Evolutionary conservation across 2,797 vertebrate genomes (phyloP), one percentile per base, ranked within the genome.

Genomic region (Lacerta viridis): DNA sequence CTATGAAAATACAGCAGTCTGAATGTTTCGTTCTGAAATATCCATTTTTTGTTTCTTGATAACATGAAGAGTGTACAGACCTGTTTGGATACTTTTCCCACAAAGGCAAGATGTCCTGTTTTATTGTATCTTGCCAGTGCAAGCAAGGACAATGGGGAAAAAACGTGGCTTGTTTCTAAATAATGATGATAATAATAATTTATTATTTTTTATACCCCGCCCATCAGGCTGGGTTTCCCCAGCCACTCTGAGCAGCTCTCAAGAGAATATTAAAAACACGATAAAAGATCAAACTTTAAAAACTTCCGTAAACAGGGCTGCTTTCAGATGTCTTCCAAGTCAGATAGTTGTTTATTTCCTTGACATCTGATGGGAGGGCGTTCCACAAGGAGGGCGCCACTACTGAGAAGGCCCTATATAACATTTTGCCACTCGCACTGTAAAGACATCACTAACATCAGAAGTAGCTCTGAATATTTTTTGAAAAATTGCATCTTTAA

Each of bases 1-100:
- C 75, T 81, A 77, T 29, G 29, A 20, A 18, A 69, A 80, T 91
- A 83, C 87, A 71, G 50, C 66, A 23, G 89, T 87, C 77, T 90
- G 20, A 41, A 59, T 59, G 29, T n/a, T 90, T 90, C 11, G 41
- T 1, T 77, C 86, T 89, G 50, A 86, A 93, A 80, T 0, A 86
- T 85, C 80, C 69, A 43, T 84, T 18, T 86, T 92, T 7, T 23
- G 7, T 71, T 43, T 36, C 43, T 64, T 3, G 29, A 23, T 61
- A 80, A 81, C 11, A n/a, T n/a, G n/a, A 39, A 66, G 46, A 55
- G 50, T 55, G 13, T 55, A 55, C 1, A 76, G 55, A 76, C 3
- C 27, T 41, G 36, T 29, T 1, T 29, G 13, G 39, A 77, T 20
- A 15, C 7, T 10, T 71, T 71, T 59, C 11, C 66, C 33, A 71